Evolutionary conservation across 2,113 vertebrate genomes (phyloP).

Genomic region (Eurypyga helias): DNA sequence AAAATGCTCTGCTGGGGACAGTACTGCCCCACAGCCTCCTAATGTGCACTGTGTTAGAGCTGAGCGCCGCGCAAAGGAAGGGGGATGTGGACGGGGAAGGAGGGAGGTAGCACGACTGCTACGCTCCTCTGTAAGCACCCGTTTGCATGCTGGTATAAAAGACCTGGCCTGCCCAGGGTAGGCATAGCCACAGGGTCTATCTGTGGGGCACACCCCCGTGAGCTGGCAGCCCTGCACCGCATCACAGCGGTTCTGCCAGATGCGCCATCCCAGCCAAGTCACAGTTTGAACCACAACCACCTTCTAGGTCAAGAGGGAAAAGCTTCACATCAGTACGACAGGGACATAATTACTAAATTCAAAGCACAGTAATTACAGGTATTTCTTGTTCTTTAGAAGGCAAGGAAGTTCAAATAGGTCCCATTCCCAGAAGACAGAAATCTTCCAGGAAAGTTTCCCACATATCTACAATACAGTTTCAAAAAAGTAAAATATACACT

Average conservation of each 20-base stretch:
- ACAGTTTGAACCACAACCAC: neutral
- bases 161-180: neutral
- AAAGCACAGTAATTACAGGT: neutral
- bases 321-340: neutral
- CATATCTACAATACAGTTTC: neutral
- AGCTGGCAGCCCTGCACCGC: neutral
- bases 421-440: neutral
- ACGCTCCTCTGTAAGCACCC: neutral
- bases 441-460: neutral
- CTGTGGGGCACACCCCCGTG: neutral
- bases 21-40: neutral
- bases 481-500: neutral
- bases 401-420: neutral
- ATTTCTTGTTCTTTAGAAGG: conserved; percentile 17
- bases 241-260: neutral
- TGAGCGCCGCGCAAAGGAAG: neutral
- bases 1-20: neutral
- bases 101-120: neutral
- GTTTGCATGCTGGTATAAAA: neutral
- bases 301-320: neutral
- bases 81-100: neutral
- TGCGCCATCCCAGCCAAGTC: neutral
- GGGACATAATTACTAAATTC: neutral
- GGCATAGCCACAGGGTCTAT: neutral
- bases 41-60: neutral